Evolutionary conservation across 1,140 invertebrate genomes (phyloP), one percentile per base, ranked within the genome.

Genomic region (Anastatus disparis): DNA sequence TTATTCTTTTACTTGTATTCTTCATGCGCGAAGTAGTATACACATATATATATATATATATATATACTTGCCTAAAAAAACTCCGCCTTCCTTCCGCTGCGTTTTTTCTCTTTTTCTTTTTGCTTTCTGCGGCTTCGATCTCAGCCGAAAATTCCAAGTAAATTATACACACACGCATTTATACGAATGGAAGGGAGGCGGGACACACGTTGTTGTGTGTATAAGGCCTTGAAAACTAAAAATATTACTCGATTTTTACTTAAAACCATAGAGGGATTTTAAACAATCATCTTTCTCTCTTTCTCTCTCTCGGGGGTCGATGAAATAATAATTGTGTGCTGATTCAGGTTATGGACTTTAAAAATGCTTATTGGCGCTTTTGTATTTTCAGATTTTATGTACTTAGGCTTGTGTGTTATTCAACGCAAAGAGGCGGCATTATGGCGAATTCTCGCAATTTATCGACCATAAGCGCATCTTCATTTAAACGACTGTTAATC

Each of bases 191-290:
- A 2, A 65, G 31, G 48, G 31, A 31, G 48, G 58, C 56, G 56
- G 67, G 48, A 29, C 44, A 4, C 29, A n/a, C 17, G n/a, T 12
- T 0, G 15, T 3, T 9, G 42, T 3, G 42, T 3, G 42, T 44
- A 3, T 44, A 24, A 44, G 29, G 38, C 44, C 55, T 52, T 61
- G 52, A 22, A 52, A 59, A 31, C 58, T 42, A 52, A 62, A 69
- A 69, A 69, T 69, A 69, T 69, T 44, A 20, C 24, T 15, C 8
- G 63, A 27, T 68, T 58, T 46, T 44, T 67, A 62, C 42, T 31
- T n/a, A n/a, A n/a, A n/a, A n/a, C n/a, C n/a, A n/a, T n/a, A n/a
- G n/a, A n/a, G n/a, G n/a, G n/a, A n/a, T n/a, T n/a, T n/a, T n/a
- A n/a, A n/a, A n/a, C n/a, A n/a, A n/a, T n/a, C n/a, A n/a, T n/a